Base-by-base conservation (phyloP, 2,797 vertebrate species). In the Peromyscus nudipes region DNA sequence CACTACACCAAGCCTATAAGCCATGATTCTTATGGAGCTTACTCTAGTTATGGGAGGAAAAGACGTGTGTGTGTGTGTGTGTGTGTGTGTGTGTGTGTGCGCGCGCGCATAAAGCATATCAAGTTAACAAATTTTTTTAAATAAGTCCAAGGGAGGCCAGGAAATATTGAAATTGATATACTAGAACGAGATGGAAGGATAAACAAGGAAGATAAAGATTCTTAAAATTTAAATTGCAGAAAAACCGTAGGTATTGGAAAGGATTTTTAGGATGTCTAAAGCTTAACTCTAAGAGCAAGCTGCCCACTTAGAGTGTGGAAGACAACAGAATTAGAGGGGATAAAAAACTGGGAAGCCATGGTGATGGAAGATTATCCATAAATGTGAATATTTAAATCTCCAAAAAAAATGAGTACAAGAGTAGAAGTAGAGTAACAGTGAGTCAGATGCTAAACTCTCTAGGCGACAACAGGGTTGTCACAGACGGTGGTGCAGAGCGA, bases 171-270 rank as follows among this genome's bases (percentile, higher is more conserved):
- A 64, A 89, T 62, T 43, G 57, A 94, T 49, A 91, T 82, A 29
- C 34, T 40, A 55, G 69, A 80, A 27, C 43, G 34, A 89, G 43
- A 71, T 21, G 21, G 86, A 94, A 67, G 80, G 29, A 73, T 76
- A 73, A 57, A 46, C 21, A 86, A 16, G 43, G 21, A 69, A 87
- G 21, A 65, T 49, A 75, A 60, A 77, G 69, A 34, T 16, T 23
- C 62, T 94, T 92, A 37, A 84, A 80, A 83, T 34, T 27, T 55
- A 93, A 76, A 94, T 91, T 62, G 37, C 34, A 64, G 52, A 87
- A 52, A 80, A 92, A 57, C 34, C 6, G 8, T 46, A 94, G 40
- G 27, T 73, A 27, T 43, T 57, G 8, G 60, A 34, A 94, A 76
- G 55, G 29, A 9, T 25, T 9, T 23, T 9, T 23, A 93, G 71